Evolutionary conservation across 1,140 invertebrate species (phyloP).

Genomic region (Pogonus chalceus): DNA sequence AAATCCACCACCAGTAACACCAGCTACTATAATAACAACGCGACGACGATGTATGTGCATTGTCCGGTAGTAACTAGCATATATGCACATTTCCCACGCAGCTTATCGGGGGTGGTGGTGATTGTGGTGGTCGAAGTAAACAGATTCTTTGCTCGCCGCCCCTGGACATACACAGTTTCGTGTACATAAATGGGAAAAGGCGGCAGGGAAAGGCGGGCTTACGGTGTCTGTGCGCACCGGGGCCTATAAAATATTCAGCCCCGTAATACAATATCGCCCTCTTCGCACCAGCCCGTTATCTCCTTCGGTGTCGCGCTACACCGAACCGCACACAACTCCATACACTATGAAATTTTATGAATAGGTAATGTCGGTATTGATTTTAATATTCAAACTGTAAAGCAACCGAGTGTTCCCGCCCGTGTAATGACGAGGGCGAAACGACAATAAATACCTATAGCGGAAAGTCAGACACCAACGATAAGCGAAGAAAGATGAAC

Average conservation of each 20-base stretch:
- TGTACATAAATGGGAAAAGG: too few species aligned
- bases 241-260: conserved; percentile 25
- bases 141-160: too few species aligned
- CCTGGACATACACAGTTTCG: too few species aligned
- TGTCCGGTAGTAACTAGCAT: too few species aligned
- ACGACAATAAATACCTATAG: background rate
- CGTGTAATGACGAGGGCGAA: conserved; percentile 2
- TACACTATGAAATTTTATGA: conserved; percentile 19
- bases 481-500: too few species aligned
- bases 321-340: conserved; percentile 15
- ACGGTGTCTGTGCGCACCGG: background rate
- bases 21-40: too few species aligned
- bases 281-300: conserved; percentile 22
- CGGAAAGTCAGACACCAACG: too few species aligned
- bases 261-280: conserved; percentile 25
- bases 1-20: too few species aligned
- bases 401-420: background rate
- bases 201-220: too few species aligned
- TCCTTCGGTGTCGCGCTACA: conserved; percentile 11
- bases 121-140: too few species aligned
- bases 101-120: too few species aligned
- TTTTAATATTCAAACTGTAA: conserved; percentile 15
- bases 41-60: too few species aligned
- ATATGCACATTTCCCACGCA: background rate
- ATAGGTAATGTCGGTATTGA: conserved; percentile 18